phyloP scores from a whole-genome alignment of 2,113 vertebrate species.

The Vicugna pacos region DNA sequence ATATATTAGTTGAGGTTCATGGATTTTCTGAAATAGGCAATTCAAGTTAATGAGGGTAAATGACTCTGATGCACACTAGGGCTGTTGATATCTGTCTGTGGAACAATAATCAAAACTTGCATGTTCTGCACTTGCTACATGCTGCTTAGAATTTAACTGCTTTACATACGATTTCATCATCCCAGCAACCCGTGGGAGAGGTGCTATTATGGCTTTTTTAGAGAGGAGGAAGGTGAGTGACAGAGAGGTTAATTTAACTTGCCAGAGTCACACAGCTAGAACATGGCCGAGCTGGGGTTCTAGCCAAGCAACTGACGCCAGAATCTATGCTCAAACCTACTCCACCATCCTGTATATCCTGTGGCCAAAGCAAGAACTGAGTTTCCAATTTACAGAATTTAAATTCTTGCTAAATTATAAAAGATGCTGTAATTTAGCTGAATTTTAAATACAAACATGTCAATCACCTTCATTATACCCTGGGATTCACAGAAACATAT shows the following conservation, averaged over 20 bases:
- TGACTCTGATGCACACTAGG: neutral
- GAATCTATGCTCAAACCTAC: neutral
- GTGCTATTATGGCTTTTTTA: neutral
- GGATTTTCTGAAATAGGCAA: constrained; percentile 4
- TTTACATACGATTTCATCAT: neutral
- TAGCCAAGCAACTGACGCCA: neutral
- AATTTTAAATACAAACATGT: neutral
- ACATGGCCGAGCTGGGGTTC: neutral
- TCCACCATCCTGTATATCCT: neutral
- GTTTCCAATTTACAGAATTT: neutral
- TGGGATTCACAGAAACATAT: neutral
- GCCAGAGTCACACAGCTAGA: neutral
- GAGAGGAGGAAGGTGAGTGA: neutral
- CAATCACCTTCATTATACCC: neutral
- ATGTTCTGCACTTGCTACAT: neutral
- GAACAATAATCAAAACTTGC: neutral
- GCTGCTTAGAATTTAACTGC: neutral
- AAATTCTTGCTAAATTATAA: neutral
- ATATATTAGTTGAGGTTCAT: constrained; percentile 3
- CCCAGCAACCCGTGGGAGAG: neutral
- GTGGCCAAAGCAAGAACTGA: neutral
- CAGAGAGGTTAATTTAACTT: neutral
- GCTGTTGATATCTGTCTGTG: neutral
- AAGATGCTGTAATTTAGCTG: neutral
- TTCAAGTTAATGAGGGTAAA: neutral